Conservation (phyloP, 1,140 invertebrate species). For the Bombus difficillimus region DNA sequence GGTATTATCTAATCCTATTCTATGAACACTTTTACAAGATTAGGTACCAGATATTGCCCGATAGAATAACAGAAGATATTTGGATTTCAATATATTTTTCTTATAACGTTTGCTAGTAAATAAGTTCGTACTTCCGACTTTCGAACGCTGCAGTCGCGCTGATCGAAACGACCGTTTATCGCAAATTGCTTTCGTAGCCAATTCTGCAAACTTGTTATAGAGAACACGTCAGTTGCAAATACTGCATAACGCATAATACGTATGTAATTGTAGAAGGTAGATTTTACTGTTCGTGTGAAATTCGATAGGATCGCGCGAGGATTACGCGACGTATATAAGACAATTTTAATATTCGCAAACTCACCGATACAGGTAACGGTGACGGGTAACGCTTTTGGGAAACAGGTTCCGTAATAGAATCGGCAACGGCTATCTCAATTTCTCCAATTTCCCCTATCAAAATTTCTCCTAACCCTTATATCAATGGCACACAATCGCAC, state of each 20-base stretch:
- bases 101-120: neutral
- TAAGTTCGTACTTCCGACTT: neutral
- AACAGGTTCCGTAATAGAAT: neutral
- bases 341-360: neutral
- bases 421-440: neutral
- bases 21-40: too few relatives aligned
- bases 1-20: too few relatives aligned
- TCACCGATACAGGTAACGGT: too few relatives aligned
- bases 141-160: neutral
- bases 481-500: neutral
- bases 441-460: conserved; percentile 1
- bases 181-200: neutral
- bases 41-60: too few relatives aligned
- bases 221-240: neutral
- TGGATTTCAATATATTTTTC: neutral
- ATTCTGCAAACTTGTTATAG: neutral
- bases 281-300: neutral
- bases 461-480: neutral
- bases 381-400: neutral
- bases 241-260: neutral
- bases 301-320: neutral
- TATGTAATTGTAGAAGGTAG: neutral
- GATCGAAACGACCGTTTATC: neutral
- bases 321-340: neutral
- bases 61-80: neutral